Evolutionary conservation across 1,140 invertebrate genomes (phyloP).

Genomic region (Heliconius hermathena): DNA sequence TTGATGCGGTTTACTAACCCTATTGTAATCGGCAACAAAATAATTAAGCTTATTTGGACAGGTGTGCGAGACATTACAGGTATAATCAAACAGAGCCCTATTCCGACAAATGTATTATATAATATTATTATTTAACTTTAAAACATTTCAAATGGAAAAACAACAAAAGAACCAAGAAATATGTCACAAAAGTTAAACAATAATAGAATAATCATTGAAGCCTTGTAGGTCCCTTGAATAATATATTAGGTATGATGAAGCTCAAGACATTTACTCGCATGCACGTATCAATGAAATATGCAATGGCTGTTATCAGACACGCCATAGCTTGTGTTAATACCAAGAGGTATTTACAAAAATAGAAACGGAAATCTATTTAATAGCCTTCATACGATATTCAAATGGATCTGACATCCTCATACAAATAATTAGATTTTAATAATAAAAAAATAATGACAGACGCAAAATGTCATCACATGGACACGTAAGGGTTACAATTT

Average conservation of each 20-base stretch:
- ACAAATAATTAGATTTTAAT: slow-evolving; percentile 7
- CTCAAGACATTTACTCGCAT: slow-evolving; percentile 2
- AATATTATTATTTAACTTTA: too few species aligned
- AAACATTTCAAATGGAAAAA: too few species aligned
- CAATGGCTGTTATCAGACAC: background rate
- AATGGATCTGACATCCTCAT: background rate
- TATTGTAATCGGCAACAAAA: background rate
- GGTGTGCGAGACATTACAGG: background rate
- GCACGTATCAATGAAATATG: slow-evolving; percentile 8
- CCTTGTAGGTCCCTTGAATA: background rate
- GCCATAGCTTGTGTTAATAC: slow-evolving; percentile 1
- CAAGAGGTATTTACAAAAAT: slow-evolving; percentile 1
- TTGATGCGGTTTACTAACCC: background rate
- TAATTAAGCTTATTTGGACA: slow-evolving; percentile 1
- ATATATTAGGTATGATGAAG: slow-evolving; percentile 1
- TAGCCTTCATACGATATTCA: background rate
- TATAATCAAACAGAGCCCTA: background rate
- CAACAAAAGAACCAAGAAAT: background rate
- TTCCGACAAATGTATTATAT: too few species aligned
- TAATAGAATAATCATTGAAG: background rate
- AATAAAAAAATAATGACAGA: background rate
- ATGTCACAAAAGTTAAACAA: background rate
- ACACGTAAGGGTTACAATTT: slow-evolving; percentile 20
- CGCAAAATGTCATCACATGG: slow-evolving; percentile 17
- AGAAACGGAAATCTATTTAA: background rate